These are phyloP conservation scores for Champsocephalus gunnari DNA, from an alignment of 2,797 vertebrate genomes.

Conservation along the genomic window DNA sequence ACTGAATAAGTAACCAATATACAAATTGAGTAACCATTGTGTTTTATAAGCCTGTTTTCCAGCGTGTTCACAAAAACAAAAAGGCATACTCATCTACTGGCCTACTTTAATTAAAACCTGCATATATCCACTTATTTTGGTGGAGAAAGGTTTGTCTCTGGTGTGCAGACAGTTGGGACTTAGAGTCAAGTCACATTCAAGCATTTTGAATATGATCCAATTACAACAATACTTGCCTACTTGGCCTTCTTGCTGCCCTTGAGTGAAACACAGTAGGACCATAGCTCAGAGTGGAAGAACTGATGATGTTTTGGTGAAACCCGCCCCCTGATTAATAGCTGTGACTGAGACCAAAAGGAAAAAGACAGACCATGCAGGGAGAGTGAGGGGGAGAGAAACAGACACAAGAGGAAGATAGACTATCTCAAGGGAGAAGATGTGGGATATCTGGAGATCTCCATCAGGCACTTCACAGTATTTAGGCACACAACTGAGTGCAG, in stretches of 20 bases:
- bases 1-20: too few species aligned
- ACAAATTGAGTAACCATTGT: too few species aligned
- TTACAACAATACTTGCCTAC: neutral
- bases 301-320: slow-evolving; percentile 38
- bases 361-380: slow-evolving; percentile 16
- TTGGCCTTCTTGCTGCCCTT: neutral
- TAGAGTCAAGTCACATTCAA: slow-evolving; percentile 4
- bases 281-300: slow-evolving; percentile 24
- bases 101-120: too few species aligned
- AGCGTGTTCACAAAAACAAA: too few species aligned
- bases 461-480: slow-evolving; percentile 46
- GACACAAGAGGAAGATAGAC: slow-evolving; percentile 3
- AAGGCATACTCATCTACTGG: too few species aligned
- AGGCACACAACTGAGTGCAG: slow-evolving; percentile 36
- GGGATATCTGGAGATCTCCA: slow-evolving; percentile 61
- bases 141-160: neutral
- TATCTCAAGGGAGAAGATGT: slow-evolving; percentile 46
- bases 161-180: slow-evolving; percentile 4
- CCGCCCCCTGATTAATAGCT: slow-evolving; percentile 44
- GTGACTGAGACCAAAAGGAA: slow-evolving; percentile 24
- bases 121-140: too few species aligned
- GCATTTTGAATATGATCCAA: neutral
- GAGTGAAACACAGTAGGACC: slow-evolving; percentile 4
- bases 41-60: too few species aligned
- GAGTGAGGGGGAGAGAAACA: slow-evolving; percentile 4